Base-by-base conservation (phyloP, 1,140 invertebrate genomes). In the Calliphora vicina region DNA sequence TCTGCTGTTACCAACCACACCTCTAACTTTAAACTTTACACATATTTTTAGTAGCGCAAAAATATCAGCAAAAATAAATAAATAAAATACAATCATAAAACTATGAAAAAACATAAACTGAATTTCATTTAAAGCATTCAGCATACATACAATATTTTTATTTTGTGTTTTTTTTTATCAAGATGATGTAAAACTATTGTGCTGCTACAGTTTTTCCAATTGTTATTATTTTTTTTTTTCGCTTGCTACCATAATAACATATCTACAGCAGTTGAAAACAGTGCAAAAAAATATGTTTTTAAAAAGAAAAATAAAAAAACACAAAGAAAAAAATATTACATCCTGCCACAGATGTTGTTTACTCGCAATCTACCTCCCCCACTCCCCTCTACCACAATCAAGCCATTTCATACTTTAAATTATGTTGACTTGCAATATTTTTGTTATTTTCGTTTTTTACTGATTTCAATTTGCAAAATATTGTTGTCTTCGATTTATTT, bases 341-440 rank as follows among this genome's bases (percentile, higher is more conserved):
- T 17, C 45, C 12, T 50, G 45, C 45, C 45, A 67, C 17, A 67
- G 20, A 20, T 67, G 61, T 67, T 67, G 61, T 67, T 67, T 67
- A 23, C 61, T 67, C n/a, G n/a, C n/a, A n/a, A n/a, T n/a, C n/a
- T n/a, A n/a, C n/a, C n/a, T n/a, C n/a, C n/a, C n/a, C n/a, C n/a
- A n/a, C n/a, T n/a, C n/a, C 20, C 61, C 13, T n/a, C 12, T 17
- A 67, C 13, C 8, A 67, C 8, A 67, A 10, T n/a, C 61, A 23
- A 25, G n/a, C 61, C 17, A 67, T 67, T 67, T 67, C 12, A 67
- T 67, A 23, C 23, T 6, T 67, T 67, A 23, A 67, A 23, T 67
- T 67, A 67, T 67, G 61, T 67, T 67, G 61, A 67, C n/a, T 67
- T 67, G 61, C 61, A 67, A 67, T 67, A 67, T 67, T 67, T 23